Conservation (phyloP, 2,797 vertebrate species). For the Epinephelus malabaricus region DNA sequence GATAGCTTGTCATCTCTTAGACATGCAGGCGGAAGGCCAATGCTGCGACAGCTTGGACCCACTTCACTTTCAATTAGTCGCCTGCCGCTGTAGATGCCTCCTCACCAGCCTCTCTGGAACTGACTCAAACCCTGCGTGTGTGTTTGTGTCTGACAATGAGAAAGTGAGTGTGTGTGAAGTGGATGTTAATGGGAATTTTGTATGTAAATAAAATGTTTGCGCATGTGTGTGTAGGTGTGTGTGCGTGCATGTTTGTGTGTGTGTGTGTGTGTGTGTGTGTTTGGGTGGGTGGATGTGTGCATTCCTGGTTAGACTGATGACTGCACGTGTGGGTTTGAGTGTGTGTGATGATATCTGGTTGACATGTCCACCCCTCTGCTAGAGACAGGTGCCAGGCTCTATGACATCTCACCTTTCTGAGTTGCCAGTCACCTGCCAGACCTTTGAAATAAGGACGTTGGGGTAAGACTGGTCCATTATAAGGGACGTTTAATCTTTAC, state of each 20-base stretch:
- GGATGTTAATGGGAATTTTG: background rate
- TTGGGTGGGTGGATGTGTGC: background rate
- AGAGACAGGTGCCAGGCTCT: constrained; percentile 17
- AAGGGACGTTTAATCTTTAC: background rate
- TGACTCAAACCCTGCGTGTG: constrained; percentile 43
- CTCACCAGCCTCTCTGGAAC: constrained; percentile 54
- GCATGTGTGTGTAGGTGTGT: background rate
- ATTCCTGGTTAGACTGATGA: background rate
- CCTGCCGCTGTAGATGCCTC: constrained; percentile 53
- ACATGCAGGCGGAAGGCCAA: constrained; percentile 45
- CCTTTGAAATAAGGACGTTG: background rate
- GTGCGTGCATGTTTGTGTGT: background rate
- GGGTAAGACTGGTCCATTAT: background rate
- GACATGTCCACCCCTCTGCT: background rate
- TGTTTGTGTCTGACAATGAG: constrained; percentile 1
- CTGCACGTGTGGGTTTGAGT: background rate
- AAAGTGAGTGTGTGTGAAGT: constrained; percentile 1
- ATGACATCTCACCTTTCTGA: constrained; percentile 24
- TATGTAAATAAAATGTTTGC: background rate
- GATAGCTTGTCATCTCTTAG: constrained; percentile 29
- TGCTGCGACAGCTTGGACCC: constrained; percentile 54
- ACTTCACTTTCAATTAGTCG: constrained; percentile 72
- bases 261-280: background rate
- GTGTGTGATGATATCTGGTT: constrained; percentile 12
- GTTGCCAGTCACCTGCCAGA: constrained; percentile 18